These are phyloP conservation scores for Polydrusus cervinus DNA, from an alignment of 2,888 invertebrate genomes.

Conservation along the genomic window DNA sequence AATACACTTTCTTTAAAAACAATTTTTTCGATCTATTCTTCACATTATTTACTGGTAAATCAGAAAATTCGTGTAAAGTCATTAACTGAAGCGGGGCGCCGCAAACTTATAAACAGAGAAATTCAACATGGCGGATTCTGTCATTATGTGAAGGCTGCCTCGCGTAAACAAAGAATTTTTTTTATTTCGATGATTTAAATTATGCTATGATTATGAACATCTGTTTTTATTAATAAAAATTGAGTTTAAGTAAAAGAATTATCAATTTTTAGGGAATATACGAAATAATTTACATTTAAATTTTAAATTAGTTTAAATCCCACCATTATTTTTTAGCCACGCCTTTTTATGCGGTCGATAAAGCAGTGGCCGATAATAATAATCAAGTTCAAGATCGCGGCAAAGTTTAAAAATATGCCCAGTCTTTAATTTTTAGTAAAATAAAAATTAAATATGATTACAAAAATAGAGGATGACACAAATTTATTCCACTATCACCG, in stretches of 20 bases:
- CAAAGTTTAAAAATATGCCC: constrained; percentile 7
- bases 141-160: constrained; percentile 56
- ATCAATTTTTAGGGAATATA: neutral
- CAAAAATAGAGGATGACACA: neutral
- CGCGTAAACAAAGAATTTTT: constrained; percentile 58
- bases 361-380: neutral
- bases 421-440: neutral
- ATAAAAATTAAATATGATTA: neutral
- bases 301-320: constrained; percentile 35
- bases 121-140: constrained; percentile 69
- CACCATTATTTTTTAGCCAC: constrained; percentile 43
- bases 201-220: neutral
- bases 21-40: constrained; percentile 45
- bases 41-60: constrained; percentile 57
- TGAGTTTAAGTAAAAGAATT: neutral
- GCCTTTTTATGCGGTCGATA: constrained; percentile 37
- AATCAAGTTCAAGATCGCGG: neutral
- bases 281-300: constrained; percentile 19
- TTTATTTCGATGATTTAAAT: constrained; percentile 4
- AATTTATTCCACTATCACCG: too few species aligned
- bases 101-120: constrained; percentile 71
- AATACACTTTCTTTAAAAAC: constrained; percentile 7
- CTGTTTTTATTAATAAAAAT: neutral
- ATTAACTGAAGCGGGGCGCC: constrained; percentile 69
- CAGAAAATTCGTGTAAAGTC: constrained; percentile 59